Evolutionary conservation across 2,888 invertebrate genomes (phyloP), one percentile per base, ranked within the genome.

Genomic region (Plagodis dolabraria): DNA sequence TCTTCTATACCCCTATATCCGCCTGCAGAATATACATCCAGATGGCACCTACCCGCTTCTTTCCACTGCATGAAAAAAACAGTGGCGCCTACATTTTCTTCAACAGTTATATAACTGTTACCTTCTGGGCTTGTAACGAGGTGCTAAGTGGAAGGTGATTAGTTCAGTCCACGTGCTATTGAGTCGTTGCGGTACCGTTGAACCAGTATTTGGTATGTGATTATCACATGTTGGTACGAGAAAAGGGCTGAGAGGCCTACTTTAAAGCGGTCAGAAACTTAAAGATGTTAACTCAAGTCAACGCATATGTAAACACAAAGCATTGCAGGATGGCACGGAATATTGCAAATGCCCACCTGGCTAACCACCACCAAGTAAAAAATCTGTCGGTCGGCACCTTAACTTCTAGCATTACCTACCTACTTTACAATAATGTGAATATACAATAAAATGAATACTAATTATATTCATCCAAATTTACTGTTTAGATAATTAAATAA

Each of bases 61-160:
- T 22, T 22, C 22, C 22, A 22, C 4, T 22, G 22, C 22, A 22
- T 22, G 22, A 22, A 22, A 22, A 22, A 22, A 22, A 22, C 22
- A 22, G 22, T 22, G 22, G 22, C 22, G 22, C 53, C 53, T 40
- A 46, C 33, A 36, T 38, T 35, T 34, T 35, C 33, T 40, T 40
- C 22, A 2, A 70, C 61, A 58, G 67, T 75, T 72, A 64, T 65
- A 5, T 33, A 51, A 46, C 46, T 42, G 59, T 53, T 50, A 73
- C 71, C 67, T 70, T 67, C 49, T 70, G 59, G 45, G 57, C 53
- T 46, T 52, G 56, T 65, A 66, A 67, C 51, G 64, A 70, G 68
- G 70, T 67, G 76, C 63, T 74, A 80, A 83, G 55, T 69, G 70
- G 7, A 40, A 61, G 52, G 59, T 75, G 74, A 80, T 79, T 74